Base-by-base conservation (phyloP, 2,888 invertebrate genomes). In the Magallana nippona region DNA sequence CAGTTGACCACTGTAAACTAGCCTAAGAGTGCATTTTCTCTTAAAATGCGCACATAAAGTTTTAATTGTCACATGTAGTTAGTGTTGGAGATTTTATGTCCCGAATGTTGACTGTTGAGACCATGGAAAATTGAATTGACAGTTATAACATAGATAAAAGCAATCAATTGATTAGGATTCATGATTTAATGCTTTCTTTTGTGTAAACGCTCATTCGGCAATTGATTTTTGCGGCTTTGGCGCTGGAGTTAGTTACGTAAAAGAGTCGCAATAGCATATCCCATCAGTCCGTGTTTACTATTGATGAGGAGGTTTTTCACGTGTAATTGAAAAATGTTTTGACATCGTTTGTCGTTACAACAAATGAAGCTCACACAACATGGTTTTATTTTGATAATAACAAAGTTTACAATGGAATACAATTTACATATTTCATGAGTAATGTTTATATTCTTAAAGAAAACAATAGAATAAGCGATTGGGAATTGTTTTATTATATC, bases 101-200 rank as follows among this genome's bases (percentile, higher is more conserved):
- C 44, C 44, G 2, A 27, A 13, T 27, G 22, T 27, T 63, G 27
- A 27, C 13, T 63, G 27, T 27, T 27, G 71, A 27, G 71, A 71
- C 15, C 27, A 44, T 44, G 10, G 71, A 27, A 71, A 71, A 71
- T 71, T 71, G 5, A 71, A 71, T 71, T 71, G 71, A 71, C 71
- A 22, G 71, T 71, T 71, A 71, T 71, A 71, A 22, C 22, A 27
- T 22, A 71, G 71, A 27, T 71, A 27, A 71, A 27, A 32, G 27
- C 71, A 27, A 71, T 71, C 71, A 71, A 71, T 71, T 71, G 71
- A 71, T 71, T 32, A 32, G 44, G 71, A 71, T 27, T 71, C 71
- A 11, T 71, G 71, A 71, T 71, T 71, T 71, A 71, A 71, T 71
- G 71, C 71, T 32, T 71, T 71, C 71, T 71, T 71, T 71, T 71